phyloP scores from a whole-genome alignment of 2,888 invertebrate genomes.

The Clistopyga incitator region DNA sequence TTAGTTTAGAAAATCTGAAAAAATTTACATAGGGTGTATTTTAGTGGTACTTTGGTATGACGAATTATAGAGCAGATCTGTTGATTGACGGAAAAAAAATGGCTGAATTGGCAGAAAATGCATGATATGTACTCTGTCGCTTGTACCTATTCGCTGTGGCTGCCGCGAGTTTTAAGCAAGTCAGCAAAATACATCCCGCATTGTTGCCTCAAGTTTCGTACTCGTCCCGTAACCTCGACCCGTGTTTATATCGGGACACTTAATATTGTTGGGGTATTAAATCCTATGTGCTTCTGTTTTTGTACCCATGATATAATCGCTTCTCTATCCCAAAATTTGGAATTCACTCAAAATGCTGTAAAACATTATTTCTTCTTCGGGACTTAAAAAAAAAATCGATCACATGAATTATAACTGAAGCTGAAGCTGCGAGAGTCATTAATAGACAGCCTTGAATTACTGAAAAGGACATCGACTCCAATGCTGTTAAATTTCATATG shows the following conservation, averaged over 20 bases:
- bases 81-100: too few species aligned
- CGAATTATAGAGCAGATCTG: too few species aligned
- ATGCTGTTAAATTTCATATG: background rate
- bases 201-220: conserved; percentile 42
- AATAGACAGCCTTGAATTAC: background rate
- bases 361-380: background rate
- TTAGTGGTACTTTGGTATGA: too few species aligned
- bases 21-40: too few species aligned
- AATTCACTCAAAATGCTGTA: background rate
- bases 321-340: background rate
- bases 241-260: background rate
- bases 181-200: conserved; percentile 45
- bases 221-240: conserved; percentile 35
- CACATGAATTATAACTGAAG: background rate
- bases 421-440: too few species aligned
- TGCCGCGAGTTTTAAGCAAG: conserved; percentile 40
- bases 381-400: background rate
- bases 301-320: background rate
- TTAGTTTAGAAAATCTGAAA: too few species aligned
- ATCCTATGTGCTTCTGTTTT: background rate
- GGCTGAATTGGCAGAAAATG: too few species aligned
- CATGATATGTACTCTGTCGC: background rate
- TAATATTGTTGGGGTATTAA: background rate
- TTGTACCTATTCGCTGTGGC: conserved; percentile 14
- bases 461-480: background rate